Conservation (phyloP, 2,888 invertebrate genomes). For the Sceliomorpha sp. region DNA sequence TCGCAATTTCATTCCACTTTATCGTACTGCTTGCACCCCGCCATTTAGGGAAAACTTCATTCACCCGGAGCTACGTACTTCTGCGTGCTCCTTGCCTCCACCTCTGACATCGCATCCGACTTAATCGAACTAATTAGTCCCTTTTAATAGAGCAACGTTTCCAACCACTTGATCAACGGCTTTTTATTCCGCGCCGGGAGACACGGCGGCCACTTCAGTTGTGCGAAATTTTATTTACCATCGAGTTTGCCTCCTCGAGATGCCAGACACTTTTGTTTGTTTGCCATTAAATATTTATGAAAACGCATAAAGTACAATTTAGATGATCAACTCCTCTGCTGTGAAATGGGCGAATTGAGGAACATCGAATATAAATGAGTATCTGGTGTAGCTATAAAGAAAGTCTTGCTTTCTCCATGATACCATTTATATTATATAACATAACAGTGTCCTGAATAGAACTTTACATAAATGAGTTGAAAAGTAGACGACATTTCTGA, state of each 20-base stretch:
- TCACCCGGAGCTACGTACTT: constrained; percentile 15
- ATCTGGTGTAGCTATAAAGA: no score
- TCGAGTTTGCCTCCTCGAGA: background rate
- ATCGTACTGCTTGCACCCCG: constrained; percentile 7
- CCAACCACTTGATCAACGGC: background rate
- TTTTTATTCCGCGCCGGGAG: background rate
- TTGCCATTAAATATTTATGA: no score
- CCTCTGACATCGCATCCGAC: background rate
- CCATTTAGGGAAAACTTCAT: constrained; percentile 41
- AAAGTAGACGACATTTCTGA: no score
- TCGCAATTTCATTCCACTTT: constrained; percentile 58
- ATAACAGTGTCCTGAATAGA: no score
- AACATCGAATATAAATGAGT: no score
- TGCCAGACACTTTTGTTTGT: no score
- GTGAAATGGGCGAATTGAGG: no score
- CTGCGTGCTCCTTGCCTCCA: background rate
- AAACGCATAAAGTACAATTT: no score
- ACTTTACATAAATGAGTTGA: no score
- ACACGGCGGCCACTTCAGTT: background rate
- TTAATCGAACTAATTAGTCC: constrained; percentile 12
- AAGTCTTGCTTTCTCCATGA: no score
- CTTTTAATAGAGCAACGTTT: constrained; percentile 3
- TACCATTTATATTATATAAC: no score
- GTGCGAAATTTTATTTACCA: constrained; percentile 1
- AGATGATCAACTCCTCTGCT: no score